Percentiles rank a stretch among this genome's conserved stretches.
These are phyloP conservation scores for Nasonia giraulti DNA, from an alignment of 1,140 invertebrate genomes.

Conservation along the genomic window DNA sequence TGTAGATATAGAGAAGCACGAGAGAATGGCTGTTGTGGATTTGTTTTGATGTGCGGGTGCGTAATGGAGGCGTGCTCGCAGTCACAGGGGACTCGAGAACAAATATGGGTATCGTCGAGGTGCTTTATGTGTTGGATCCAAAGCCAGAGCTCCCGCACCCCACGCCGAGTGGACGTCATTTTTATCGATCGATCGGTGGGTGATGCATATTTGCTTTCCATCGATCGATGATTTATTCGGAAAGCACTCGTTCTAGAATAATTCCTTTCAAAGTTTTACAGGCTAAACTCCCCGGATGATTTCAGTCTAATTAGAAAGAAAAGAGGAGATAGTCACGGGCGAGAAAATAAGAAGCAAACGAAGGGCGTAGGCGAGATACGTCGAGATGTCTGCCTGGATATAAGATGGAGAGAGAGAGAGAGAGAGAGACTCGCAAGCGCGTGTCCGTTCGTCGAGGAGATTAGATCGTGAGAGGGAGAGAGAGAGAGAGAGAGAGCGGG, in stretches of 20 bases:
- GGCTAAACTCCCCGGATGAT: neutral
- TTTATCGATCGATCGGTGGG: neutral
- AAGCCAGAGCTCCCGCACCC: neutral
- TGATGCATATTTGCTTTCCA: neutral
- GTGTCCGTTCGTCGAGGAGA: slow-evolving; percentile 34
- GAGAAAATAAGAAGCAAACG: neutral
- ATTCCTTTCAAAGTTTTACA: slow-evolving; percentile 17
- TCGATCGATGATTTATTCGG: neutral
- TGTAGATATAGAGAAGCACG: neutral
- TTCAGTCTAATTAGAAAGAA: slow-evolving; percentile 38
- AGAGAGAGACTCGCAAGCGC: slow-evolving; percentile 6
- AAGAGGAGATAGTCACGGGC: neutral
- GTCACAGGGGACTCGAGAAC: neutral
- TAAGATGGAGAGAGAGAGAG: slow-evolving; percentile 11
- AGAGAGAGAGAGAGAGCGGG: neutral
- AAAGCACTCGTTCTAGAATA: neutral
- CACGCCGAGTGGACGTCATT: neutral
- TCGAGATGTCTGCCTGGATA: neutral
- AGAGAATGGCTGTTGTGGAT: slow-evolving; percentile 22
- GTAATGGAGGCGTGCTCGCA: neutral
- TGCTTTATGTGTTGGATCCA: neutral
- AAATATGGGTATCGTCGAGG: neutral
- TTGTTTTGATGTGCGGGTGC: slow-evolving; percentile 23
- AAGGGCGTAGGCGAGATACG: slow-evolving; percentile 34
- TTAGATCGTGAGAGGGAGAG: slow-evolving; percentile 33